Conservation (phyloP, 2,888 invertebrate genomes). For the Nowickia ferox region DNA sequence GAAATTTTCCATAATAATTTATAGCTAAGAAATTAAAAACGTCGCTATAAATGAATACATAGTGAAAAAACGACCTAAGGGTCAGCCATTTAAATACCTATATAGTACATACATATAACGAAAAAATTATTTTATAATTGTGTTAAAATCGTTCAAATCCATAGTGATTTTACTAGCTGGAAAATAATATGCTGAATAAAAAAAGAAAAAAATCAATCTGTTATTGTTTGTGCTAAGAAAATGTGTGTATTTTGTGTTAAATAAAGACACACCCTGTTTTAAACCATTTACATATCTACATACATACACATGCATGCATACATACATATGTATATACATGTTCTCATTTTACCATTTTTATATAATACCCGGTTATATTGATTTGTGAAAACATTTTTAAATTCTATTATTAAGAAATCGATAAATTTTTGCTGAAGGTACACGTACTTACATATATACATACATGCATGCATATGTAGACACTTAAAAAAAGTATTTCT, state of each 20-base stretch:
- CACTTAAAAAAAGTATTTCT: background rate
- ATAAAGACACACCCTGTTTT: constrained; percentile 68
- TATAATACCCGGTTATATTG: constrained; percentile 3
- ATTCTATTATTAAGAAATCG: background rate
- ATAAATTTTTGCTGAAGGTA: no score
- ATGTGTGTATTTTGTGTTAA: constrained; percentile 22
- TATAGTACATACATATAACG: background rate
- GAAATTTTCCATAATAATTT: constrained; percentile 1
- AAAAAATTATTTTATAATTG: background rate
- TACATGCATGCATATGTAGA: background rate
- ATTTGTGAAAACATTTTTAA: background rate
- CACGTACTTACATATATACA: background rate
- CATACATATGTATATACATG: background rate
- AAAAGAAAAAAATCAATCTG: background rate
- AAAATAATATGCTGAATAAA: constrained; percentile 14
- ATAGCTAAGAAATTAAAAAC: background rate
- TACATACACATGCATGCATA: no score
- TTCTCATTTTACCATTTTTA: constrained; percentile 19
- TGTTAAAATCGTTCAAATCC: background rate
- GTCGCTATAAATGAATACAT: background rate
- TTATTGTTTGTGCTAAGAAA: constrained; percentile 15
- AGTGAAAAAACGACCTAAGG: constrained; percentile 33
- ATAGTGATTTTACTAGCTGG: background rate
- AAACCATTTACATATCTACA: constrained; percentile 5
- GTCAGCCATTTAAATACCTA: background rate